These are phyloP conservation scores for Mactra quadrangularis DNA, from an alignment of 1,140 invertebrate species.

Conservation along the genomic window DNA sequence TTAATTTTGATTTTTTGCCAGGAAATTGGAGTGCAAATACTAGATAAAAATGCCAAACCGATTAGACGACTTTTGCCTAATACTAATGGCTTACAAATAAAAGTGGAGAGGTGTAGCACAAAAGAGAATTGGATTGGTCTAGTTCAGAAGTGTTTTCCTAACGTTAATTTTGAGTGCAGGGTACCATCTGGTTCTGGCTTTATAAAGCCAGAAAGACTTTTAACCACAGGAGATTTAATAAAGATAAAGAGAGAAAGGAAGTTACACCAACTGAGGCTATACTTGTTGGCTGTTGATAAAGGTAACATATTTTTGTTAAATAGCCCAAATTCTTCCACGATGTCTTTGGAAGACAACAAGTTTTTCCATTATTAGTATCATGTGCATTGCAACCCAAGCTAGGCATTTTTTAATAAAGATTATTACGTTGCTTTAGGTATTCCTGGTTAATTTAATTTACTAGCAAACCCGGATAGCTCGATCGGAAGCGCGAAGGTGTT, in stretches of 20 bases:
- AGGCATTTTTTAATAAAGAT: constrained; percentile 16
- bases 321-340: not conserved
- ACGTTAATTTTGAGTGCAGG: not conserved
- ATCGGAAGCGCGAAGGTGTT: too few relatives aligned
- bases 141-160: not conserved
- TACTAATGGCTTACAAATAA: too few relatives aligned
- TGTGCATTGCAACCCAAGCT: not conserved
- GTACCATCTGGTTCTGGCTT: constrained; percentile 1
- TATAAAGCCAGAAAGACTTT: not conserved
- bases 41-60: constrained; percentile 1
- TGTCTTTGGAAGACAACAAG: not conserved
- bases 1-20: too few relatives aligned
- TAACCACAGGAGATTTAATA: not conserved
- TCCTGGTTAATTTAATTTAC: too few relatives aligned
- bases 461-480: too few relatives aligned
- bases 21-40: constrained; percentile 14
- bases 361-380: not conserved
- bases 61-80: not conserved
- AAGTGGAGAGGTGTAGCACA: not conserved
- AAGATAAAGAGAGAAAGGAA: constrained; percentile 9
- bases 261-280: constrained; percentile 3
- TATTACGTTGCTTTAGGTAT: constrained; percentile 3
- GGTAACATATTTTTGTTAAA: constrained; percentile 12
- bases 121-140: not conserved
- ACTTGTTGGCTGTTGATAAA: constrained; percentile 16